A percentile compares a stretch with the other conserved stretches of the same genome.
Evolutionary conservation across 2,113 vertebrate species (phyloP).

Genomic region (Mustela nigripes): DNA sequence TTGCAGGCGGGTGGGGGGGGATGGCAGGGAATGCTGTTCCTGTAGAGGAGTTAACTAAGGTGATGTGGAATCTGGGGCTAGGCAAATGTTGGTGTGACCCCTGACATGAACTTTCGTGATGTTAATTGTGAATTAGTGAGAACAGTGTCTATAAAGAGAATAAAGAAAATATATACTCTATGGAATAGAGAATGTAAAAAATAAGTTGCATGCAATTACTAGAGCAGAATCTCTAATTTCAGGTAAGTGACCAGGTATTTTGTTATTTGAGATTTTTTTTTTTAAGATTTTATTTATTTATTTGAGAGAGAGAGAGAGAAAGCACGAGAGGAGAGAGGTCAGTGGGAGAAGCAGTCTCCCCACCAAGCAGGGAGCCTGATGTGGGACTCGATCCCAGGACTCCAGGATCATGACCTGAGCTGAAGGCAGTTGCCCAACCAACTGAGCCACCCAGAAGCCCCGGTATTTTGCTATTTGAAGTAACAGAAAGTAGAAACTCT

Average conservation of each 20-base stretch:
- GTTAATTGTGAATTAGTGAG: neutral
- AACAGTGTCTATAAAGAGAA: neutral
- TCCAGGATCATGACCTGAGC: too few species aligned
- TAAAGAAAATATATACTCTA: neutral
- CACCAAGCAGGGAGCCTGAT: too few species aligned
- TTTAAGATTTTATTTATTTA: too few species aligned
- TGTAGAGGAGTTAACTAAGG: neutral
- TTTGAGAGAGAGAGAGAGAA: too few species aligned
- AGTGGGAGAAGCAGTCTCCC: too few species aligned
- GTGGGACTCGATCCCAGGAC: too few species aligned
- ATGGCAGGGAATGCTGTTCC: neutral
- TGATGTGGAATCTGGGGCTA: neutral
- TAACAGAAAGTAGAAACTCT: neutral
- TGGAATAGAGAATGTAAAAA: neutral
- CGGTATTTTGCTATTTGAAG: neutral
- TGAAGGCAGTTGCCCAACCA: too few species aligned
- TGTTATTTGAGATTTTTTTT: neutral
- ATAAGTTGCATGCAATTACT: neutral
- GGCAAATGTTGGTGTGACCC: neutral
- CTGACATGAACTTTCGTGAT: neutral
- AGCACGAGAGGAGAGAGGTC: too few species aligned
- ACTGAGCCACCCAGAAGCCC: too few species aligned
- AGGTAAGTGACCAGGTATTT: neutral
- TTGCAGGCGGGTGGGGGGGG: too few species aligned
- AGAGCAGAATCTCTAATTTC: neutral